Evolutionary conservation across 2,888 invertebrate species (phyloP).

Genomic region (Polydrusus tereticollis): DNA sequence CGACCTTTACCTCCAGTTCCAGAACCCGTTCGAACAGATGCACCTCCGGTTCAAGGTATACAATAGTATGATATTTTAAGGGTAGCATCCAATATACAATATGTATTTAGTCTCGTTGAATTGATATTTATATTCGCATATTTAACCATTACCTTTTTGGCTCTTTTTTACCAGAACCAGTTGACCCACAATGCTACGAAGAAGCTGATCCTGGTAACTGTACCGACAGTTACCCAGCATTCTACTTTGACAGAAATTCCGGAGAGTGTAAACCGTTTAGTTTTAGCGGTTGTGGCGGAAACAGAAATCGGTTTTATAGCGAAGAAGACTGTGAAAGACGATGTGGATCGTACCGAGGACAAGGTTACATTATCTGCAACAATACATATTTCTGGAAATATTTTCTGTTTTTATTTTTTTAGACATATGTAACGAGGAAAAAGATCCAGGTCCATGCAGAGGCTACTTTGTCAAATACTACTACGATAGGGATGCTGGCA

Average conservation of each 20-base stretch:
- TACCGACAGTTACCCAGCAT: slow-evolving; percentile 74
- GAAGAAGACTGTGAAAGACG: slow-evolving; percentile 83
- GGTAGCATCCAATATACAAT: too few relatives aligned
- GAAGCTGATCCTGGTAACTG: slow-evolving; percentile 80
- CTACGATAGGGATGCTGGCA: slow-evolving; percentile 73
- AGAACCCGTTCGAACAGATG: slow-evolving; percentile 4
- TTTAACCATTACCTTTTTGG: not conserved
- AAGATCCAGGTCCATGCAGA: slow-evolving; percentile 80
- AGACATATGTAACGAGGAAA: slow-evolving; percentile 81
- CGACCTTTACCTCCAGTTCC: slow-evolving; percentile 12
- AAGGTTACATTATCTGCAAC: too few relatives aligned
- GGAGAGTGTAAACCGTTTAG: slow-evolving; percentile 75
- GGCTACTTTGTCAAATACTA: slow-evolving; percentile 77
- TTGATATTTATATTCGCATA: too few relatives aligned
- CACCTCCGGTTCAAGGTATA: slow-evolving; percentile 18
- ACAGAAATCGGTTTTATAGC: slow-evolving; percentile 79
- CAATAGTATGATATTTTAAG: not conserved
- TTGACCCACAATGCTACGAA: slow-evolving; percentile 70
- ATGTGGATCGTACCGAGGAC: slow-evolving; percentile 79
- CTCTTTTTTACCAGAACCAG: slow-evolving; percentile 48
- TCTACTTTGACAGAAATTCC: slow-evolving; percentile 77
- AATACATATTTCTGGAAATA: not conserved
- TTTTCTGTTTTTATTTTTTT: slow-evolving; percentile 41
- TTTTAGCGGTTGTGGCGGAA: slow-evolving; percentile 81
- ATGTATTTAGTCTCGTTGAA: too few relatives aligned